Conservation (phyloP, 2,888 invertebrate species). For the Phragmatobia fuliginosa region DNA sequence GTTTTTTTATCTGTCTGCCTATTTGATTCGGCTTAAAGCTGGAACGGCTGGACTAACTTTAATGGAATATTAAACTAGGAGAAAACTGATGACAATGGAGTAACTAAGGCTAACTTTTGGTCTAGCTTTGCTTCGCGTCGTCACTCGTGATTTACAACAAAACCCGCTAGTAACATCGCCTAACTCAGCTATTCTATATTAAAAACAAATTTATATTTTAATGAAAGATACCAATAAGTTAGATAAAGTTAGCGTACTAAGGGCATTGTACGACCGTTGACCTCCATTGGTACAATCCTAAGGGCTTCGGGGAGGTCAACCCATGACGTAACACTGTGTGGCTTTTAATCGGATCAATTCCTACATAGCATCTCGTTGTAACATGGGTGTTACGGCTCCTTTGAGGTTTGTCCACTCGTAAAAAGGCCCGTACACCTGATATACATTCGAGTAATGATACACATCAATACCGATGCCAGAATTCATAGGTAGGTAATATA, state of each 20-base stretch:
- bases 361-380: slow-evolving; percentile 7
- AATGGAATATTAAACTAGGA: too few species aligned
- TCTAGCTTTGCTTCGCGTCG: too few species aligned
- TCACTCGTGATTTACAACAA: too few species aligned
- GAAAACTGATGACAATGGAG: too few species aligned
- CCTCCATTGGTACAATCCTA: slow-evolving; percentile 1
- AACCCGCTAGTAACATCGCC: too few species aligned
- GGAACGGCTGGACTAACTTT: too few species aligned
- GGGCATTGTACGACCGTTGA: slow-evolving; percentile 3
- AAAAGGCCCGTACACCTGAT: background rate
- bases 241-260: slow-evolving; percentile 1
- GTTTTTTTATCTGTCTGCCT: too few species aligned
- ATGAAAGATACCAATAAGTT: background rate
- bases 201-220: too few species aligned
- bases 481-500: background rate
- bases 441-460: background rate
- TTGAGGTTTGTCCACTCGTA: background rate
- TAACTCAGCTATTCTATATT: too few species aligned
- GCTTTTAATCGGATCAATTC: slow-evolving; percentile 14
- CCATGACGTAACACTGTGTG: slow-evolving; percentile 14
- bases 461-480: background rate
- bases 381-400: background rate
- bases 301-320: slow-evolving; percentile 6
- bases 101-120: too few species aligned
- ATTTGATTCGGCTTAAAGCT: too few species aligned